phyloP scores from a whole-genome alignment of 2,888 invertebrate species.

The Syrphus vitripennis region DNA sequence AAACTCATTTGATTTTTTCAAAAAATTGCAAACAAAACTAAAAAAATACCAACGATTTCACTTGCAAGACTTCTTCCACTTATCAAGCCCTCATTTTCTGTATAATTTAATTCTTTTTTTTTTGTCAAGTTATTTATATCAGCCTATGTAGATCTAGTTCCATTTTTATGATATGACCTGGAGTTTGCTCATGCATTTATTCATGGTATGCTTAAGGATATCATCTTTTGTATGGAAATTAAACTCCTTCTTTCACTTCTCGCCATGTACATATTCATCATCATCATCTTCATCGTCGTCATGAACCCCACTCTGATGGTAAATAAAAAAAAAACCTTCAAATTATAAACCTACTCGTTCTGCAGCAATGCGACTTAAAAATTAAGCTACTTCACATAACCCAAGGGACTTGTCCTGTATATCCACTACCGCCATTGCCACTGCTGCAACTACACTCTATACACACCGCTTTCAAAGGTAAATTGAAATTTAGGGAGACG shows the following conservation, averaged over 20 bases:
- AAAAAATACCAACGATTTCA: neutral
- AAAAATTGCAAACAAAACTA: neutral
- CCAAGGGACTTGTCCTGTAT: constrained; percentile 39
- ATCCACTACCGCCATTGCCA: neutral
- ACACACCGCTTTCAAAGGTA: neutral
- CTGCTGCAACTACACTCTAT: neutral
- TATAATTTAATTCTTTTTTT: constrained; percentile 1
- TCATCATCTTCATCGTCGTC: neutral
- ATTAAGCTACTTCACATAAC: constrained; percentile 59
- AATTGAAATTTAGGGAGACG: constrained; percentile 16
- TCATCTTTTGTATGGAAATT: constrained; percentile 69
- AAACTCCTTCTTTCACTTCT: constrained; percentile 42
- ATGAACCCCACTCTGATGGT: neutral
- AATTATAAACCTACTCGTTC: constrained; percentile 24
- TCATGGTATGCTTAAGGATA: constrained; percentile 62
- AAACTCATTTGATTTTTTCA: too few species aligned
- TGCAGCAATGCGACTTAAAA: constrained; percentile 69
- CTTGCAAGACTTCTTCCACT: neutral
- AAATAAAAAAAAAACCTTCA: constrained; percentile 25
- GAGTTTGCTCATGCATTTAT: constrained; percentile 58
- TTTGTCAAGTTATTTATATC: neutral
- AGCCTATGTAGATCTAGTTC: constrained; percentile 24
- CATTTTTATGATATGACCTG: neutral
- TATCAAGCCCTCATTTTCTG: constrained; percentile 9
- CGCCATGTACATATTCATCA: constrained; percentile 46